phyloP scores from a whole-genome alignment of 2,797 vertebrate species.

The Potorous gilbertii region DNA sequence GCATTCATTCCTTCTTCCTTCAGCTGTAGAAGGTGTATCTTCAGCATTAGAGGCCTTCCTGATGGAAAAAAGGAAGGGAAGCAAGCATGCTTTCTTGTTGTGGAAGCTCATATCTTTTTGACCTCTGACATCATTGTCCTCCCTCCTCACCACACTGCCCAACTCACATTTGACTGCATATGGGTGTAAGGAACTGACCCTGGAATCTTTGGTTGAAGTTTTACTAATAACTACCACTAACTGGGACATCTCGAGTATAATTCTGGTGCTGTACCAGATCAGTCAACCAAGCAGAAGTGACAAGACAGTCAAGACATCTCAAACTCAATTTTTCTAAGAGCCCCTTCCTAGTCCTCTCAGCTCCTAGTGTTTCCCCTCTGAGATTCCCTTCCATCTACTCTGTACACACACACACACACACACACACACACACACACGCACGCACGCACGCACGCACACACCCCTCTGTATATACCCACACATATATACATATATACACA shows the following conservation, averaged over 20 bases:
- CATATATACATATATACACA: too few species aligned
- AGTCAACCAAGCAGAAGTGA: background rate
- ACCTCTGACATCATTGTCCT: background rate
- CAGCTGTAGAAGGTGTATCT: background rate
- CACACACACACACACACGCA: too few species aligned
- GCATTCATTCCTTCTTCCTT: background rate
- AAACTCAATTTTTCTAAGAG: background rate
- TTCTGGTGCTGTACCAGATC: background rate
- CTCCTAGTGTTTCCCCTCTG: background rate
- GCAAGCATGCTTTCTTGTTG: background rate
- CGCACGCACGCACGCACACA: too few species aligned
- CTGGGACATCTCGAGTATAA: background rate
- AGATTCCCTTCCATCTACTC: background rate
- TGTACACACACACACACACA: background rate
- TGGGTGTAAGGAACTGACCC: background rate
- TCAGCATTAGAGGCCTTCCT: background rate
- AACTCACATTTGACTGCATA: background rate
- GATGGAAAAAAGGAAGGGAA: background rate
- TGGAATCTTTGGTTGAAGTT: background rate
- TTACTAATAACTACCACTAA: background rate
- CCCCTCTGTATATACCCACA: too few species aligned
- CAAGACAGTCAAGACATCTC: background rate
- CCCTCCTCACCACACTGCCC: background rate
- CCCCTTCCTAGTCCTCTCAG: too few species aligned
- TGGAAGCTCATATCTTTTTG: background rate